Percentiles rank a stretch among this genome's conserved stretches.
These are phyloP conservation scores for Cheirogaleus medius DNA, from an alignment of 2,113 vertebrate species.

Conservation along the genomic window DNA sequence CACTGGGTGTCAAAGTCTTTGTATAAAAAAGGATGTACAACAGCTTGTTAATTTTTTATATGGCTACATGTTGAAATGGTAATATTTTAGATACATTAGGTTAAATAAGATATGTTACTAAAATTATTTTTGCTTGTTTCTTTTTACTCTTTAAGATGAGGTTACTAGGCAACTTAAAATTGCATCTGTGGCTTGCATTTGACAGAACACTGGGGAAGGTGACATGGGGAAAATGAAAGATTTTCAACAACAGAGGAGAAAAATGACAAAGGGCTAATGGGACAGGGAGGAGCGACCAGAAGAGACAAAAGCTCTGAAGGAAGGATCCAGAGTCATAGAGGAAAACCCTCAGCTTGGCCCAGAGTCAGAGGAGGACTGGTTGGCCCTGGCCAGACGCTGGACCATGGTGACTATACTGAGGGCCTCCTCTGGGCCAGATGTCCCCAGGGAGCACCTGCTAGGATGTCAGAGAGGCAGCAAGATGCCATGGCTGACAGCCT, in stretches of 20 bases:
- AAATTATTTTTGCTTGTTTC: not conserved
- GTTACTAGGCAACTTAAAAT: not conserved
- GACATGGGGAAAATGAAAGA: not conserved
- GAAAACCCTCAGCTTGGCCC: not conserved
- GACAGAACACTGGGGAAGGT: not conserved
- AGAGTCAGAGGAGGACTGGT: not conserved
- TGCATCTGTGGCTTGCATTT: fast-evolving
- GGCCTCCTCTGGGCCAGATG: not conserved
- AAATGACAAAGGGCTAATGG: not conserved
- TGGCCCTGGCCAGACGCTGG: not conserved
- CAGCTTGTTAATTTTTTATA: not conserved
- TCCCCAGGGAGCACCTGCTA: not conserved
- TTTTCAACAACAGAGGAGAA: not conserved
- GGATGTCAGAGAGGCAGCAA: not conserved
- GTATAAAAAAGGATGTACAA: not conserved
- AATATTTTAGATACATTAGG: not conserved
- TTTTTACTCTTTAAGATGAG: not conserved
- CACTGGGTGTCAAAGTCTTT: not conserved
- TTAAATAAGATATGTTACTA: not conserved
- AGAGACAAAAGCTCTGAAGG: not conserved
- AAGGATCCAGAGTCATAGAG: not conserved
- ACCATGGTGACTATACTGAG: not conserved
- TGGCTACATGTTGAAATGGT: not conserved
- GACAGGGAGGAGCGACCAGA: not conserved
- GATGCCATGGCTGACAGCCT: fast-evolving